Evolutionary conservation across 2,888 invertebrate species (phyloP).

Genomic region (Callyntrura guangdongensis): DNA sequence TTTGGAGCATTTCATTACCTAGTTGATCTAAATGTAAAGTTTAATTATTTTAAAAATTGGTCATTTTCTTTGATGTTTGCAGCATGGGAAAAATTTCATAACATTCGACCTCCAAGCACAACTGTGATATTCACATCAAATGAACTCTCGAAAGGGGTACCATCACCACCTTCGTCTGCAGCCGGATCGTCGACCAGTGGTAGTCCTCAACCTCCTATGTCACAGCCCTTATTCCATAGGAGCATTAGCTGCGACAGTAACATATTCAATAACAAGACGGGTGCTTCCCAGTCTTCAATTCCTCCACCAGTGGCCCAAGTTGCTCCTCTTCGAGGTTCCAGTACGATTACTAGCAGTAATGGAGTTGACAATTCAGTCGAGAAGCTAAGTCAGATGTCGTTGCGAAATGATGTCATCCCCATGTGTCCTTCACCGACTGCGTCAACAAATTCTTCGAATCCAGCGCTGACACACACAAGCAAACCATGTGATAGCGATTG

Average conservation of each 20-base stretch:
- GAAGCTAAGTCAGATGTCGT: conserved; percentile 63
- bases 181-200: conserved; percentile 58
- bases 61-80: conserved; percentile 67
- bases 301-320: conserved; percentile 84
- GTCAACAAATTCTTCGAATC: conserved; percentile 29
- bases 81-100: conserved; percentile 85
- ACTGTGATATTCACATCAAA: conserved; percentile 86
- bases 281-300: conserved; percentile 83
- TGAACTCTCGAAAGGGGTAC: conserved; percentile 82
- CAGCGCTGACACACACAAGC: not conserved
- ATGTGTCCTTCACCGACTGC: not conserved
- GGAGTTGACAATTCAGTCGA: conserved; percentile 15
- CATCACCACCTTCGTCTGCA: conserved; percentile 52
- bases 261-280: conserved; percentile 84
- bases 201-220: conserved; percentile 72
- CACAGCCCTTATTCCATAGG: conserved; percentile 81
- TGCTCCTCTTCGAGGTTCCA: conserved; percentile 82
- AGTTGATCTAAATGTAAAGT: not conserved
- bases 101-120: conserved; percentile 85
- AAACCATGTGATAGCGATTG: conserved; percentile 57
- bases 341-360: conserved; percentile 18
- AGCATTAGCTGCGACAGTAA: conserved; percentile 84
- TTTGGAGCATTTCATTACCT: not conserved
- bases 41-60: not conserved
- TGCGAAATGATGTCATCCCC: conserved; percentile 56